A percentile compares a stretch with the other conserved stretches of the same genome.
Evolutionary conservation across 2,113 vertebrate genomes (phyloP).

Genomic region (Myiopsitta monachus): DNA sequence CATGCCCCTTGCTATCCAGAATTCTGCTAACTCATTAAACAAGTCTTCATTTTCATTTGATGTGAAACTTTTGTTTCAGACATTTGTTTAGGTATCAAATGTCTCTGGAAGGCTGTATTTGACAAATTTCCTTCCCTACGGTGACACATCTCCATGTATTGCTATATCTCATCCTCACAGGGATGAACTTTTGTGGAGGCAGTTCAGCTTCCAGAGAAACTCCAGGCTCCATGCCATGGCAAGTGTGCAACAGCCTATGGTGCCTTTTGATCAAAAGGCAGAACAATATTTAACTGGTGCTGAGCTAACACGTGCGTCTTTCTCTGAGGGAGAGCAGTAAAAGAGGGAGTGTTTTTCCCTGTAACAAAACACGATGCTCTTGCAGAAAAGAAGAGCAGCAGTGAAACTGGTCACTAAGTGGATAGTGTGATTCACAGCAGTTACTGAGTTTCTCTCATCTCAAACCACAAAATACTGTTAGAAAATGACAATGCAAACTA

Average conservation of each 20-base stretch:
- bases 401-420: neutral
- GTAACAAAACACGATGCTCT: neutral
- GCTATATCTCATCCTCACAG: accelerated
- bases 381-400: neutral
- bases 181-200: neutral
- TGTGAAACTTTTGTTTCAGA: neutral
- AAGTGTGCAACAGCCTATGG: neutral
- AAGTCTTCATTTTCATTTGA: neutral
- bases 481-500: neutral
- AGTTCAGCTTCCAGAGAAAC: neutral
- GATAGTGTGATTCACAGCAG: neutral
- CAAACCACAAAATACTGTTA: neutral
- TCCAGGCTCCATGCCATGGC: neutral
- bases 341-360: neutral
- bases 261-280: neutral
- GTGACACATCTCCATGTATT: neutral
- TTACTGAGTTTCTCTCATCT: neutral
- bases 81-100: accelerated
- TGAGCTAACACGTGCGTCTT: neutral
- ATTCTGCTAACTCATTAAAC: neutral
- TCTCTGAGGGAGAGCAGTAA: neutral
- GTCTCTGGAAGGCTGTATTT: neutral
- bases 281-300: neutral
- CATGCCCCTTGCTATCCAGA: neutral
- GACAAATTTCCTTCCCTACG: accelerated